These are phyloP conservation scores for Myopa tessellatipennis DNA, from an alignment of 2,888 invertebrate genomes.

Conservation along the genomic window DNA sequence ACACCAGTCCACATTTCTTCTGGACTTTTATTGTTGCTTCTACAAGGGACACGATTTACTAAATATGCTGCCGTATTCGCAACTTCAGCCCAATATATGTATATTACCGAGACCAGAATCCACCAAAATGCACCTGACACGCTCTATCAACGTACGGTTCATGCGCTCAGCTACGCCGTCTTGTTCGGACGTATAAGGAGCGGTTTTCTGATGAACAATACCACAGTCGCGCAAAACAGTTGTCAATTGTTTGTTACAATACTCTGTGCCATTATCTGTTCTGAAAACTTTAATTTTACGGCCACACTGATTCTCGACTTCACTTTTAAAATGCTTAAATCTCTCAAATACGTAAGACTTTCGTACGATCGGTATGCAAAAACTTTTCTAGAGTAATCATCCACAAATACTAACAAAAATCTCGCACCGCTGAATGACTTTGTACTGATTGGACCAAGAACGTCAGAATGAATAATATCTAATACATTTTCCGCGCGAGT, in stretches of 20 bases:
- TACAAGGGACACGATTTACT: conserved; percentile 45
- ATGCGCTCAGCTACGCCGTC: conserved; percentile 44
- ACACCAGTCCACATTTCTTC: conserved; percentile 45
- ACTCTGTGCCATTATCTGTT: conserved; percentile 47
- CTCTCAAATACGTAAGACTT: conserved; percentile 41
- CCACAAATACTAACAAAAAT: conserved; percentile 62
- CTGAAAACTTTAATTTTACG: conserved; percentile 45
- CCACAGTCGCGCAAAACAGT: conserved; percentile 25
- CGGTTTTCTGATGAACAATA: conserved; percentile 40
- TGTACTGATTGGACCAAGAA: conserved; percentile 61
- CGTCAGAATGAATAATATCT: conserved; percentile 59
- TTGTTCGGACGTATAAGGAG: conserved; percentile 40
- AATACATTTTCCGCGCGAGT: too few species aligned
- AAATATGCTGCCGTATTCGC: conserved; percentile 45
- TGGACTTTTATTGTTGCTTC: conserved; percentile 41
- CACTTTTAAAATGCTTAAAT: conserved; percentile 47
- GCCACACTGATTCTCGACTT: conserved; percentile 44
- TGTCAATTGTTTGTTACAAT: conserved; percentile 41
- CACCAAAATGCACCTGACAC: conserved; percentile 48
- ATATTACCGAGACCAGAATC: conserved; percentile 44
- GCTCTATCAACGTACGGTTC: conserved; percentile 50
- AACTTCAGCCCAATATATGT: conserved; percentile 47
- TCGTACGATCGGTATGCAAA: conserved; percentile 43
- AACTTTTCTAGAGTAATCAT: conserved; percentile 53
- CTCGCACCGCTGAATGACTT: conserved; percentile 56